Base-by-base conservation (phyloP, 2,888 invertebrate genomes). In the Drosophila borealis region DNA sequence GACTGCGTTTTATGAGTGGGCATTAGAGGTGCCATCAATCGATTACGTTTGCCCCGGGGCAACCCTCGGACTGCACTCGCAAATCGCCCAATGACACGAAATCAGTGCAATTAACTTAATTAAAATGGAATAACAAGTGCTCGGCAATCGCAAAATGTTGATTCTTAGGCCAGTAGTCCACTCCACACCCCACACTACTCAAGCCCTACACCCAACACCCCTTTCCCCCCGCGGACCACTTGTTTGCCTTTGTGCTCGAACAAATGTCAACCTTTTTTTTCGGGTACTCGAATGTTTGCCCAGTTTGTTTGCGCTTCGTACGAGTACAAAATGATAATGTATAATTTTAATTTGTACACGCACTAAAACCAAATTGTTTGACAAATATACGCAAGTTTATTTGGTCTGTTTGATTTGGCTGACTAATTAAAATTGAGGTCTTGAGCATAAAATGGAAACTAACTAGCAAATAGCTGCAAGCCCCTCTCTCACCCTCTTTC, bases 71-170 rank as follows among this genome's bases (percentile, higher is more conserved):
- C n/a, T n/a, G 8, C n/a, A 6, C 36, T 41, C 29, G 55, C 63
- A 66, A 73, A 79, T 83, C 67, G 79, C 65, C 55, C 72, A 70
- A 75, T 81, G 84, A 86, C 81, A 86, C 54, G 80, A 73, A 89
- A 89, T 88, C 88, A 78, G 63, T 83, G 81, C 90, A 91, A 92
- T 92, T 92, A 91, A 90, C 86, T 91, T 91, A 92, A 92, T 92
- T 92, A 91, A 92, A 91, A 86, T 79, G 83, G 77, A 90, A 90
- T 91, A 91, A 91, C 91, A 91, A 89, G 81, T 89, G 86, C 79
- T 89, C 76, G 56, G 63, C 70, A 69, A 69, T 70, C 66, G 70
- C 65, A 50, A 67, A 59, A 56, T 65, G 46, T 54, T 59, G 29
- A 45, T 37, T 42, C 45, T 66, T 41, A 19, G 44, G 29, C 63